phyloP scores from a whole-genome alignment of 1,140 invertebrate species.

The Heliconius melpomene region DNA sequence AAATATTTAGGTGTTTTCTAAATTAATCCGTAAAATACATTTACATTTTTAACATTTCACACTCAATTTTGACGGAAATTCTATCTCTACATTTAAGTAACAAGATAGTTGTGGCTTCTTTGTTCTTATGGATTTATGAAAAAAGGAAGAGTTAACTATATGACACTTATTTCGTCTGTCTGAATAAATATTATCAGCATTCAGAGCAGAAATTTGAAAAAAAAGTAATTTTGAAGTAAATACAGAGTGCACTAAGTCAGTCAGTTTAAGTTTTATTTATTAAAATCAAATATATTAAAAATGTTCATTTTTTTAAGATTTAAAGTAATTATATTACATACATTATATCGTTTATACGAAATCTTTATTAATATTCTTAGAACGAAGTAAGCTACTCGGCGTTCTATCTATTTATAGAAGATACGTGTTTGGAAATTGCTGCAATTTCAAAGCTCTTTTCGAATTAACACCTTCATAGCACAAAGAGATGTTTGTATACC shows the following conservation, averaged over 20 bases:
- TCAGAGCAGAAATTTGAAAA: too few species aligned
- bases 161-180: too few species aligned
- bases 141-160: too few species aligned
- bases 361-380: neutral
- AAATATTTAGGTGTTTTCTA: neutral
- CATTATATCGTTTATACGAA: too few species aligned
- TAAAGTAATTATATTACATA: neutral
- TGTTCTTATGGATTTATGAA: neutral
- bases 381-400: neutral
- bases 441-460: constrained; percentile 11
- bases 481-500: neutral
- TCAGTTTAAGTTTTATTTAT: too few species aligned
- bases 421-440: constrained; percentile 4
- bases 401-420: neutral
- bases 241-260: too few species aligned
- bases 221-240: too few species aligned
- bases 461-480: neutral
- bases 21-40: neutral
- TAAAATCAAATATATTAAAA: too few species aligned
- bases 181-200: too few species aligned
- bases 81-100: too few species aligned
- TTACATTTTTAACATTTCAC: neutral
- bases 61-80: neutral
- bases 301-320: too few species aligned
- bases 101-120: too few species aligned